Conservation (phyloP, 2,888 invertebrate genomes). For the Pyralis farinalis region DNA sequence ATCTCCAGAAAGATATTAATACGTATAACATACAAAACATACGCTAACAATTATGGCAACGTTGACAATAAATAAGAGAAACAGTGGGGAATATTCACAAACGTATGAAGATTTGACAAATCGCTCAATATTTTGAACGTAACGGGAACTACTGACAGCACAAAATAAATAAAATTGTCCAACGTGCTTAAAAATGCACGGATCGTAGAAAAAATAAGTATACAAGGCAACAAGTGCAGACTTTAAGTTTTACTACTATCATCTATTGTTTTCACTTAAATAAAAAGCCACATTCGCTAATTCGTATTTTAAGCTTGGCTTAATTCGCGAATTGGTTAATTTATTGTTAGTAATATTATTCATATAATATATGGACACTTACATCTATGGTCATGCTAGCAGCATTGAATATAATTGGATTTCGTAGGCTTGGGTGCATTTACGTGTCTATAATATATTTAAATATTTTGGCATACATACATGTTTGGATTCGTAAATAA, state of each 20-base stretch:
- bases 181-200: constrained; percentile 56
- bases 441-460: too few species aligned
- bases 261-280: constrained; percentile 61
- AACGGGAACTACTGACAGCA: constrained; percentile 60
- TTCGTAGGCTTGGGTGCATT: constrained; percentile 20
- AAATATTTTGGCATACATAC: constrained; percentile 29
- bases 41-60: constrained; percentile 81
- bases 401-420: constrained; percentile 33
- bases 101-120: constrained; percentile 36
- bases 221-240: constrained; percentile 81
- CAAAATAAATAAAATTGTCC: constrained; percentile 60
- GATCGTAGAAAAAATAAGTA: constrained; percentile 66
- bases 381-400: constrained; percentile 36
- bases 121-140: constrained; percentile 30
- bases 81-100: constrained; percentile 62
- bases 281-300: constrained; percentile 73
- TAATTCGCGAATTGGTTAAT: constrained; percentile 72
- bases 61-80: constrained; percentile 77
- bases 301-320: constrained; percentile 71
- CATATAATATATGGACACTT: constrained; percentile 51
- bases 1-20: constrained; percentile 61
- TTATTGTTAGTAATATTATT: constrained; percentile 61
- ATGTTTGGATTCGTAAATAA: constrained; percentile 28
- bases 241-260: constrained; percentile 76
- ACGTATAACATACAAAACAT: constrained; percentile 73